A percentile compares a stretch with the other conserved stretches of the same genome.
These are phyloP conservation scores for Vulpes vulpes DNA, from an alignment of 2,113 vertebrate species.

Conservation along the genomic window DNA sequence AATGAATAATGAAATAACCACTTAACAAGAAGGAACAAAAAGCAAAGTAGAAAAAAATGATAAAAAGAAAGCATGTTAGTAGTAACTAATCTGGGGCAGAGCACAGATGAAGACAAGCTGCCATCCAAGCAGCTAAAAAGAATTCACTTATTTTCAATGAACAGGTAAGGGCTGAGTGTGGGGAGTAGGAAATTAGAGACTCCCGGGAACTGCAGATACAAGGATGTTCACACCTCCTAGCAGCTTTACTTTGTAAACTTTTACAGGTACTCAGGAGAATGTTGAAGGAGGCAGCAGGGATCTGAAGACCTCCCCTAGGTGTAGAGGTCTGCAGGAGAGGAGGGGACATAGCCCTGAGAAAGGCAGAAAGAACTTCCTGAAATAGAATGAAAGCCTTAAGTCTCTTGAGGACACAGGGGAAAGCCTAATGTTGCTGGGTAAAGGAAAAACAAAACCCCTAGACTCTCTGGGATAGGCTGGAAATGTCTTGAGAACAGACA, in stretches of 20 bases:
- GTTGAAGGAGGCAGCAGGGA: no score
- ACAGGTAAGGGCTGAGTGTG: fast-evolving
- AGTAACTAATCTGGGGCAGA: neutral
- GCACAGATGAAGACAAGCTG: no score
- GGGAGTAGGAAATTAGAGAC: fast-evolving
- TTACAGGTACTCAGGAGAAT: neutral
- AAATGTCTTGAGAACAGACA: neutral
- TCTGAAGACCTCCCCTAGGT: neutral
- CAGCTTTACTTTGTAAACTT: neutral
- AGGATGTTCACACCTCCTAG: fast-evolving
- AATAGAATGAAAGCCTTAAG: neutral
- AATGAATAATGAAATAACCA: neutral
- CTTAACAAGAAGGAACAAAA: neutral
- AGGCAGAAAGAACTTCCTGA: neutral
- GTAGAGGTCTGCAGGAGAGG: neutral
- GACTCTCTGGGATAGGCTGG: neutral
- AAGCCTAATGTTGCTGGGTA: neutral
- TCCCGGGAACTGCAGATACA: neutral
- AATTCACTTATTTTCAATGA: neutral
- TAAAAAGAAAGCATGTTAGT: neutral
- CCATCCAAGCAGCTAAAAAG: no score
- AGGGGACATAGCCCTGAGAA: neutral
- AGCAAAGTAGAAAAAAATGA: neutral
- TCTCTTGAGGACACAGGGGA: fast-evolving
- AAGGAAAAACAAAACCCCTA: neutral